phyloP scores from a whole-genome alignment of 2,888 invertebrate genomes.

The Drosophila diplacantha region DNA sequence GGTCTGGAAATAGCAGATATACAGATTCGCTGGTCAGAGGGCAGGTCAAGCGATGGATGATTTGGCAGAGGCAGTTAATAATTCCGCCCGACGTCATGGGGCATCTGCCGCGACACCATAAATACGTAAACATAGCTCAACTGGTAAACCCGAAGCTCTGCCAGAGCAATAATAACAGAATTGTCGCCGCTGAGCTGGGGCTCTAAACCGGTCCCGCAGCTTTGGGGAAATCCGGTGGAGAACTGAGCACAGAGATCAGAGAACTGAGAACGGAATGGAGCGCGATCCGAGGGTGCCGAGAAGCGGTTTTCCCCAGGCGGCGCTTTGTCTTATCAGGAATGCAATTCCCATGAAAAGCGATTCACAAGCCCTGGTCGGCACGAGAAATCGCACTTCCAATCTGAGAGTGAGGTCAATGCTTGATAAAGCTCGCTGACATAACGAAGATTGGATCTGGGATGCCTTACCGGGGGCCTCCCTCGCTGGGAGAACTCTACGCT shows the following conservation, averaged over 20 bases:
- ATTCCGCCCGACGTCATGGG: constrained; percentile 8
- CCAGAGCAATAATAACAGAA: constrained; percentile 6
- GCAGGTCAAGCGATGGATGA: constrained; percentile 6
- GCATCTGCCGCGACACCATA: constrained; percentile 1
- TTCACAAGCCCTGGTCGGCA: constrained; percentile 5
- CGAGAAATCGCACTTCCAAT: constrained; percentile 30
- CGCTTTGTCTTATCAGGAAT: constrained; percentile 33
- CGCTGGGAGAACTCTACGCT: constrained; percentile 64
- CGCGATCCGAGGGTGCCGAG: background rate
- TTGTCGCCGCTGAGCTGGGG: constrained; percentile 4
- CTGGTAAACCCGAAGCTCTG: constrained; percentile 29
- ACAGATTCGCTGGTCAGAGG: background rate
- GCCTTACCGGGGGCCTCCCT: constrained; percentile 54
- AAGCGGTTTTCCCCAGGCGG: constrained; percentile 20
- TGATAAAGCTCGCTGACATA: constrained; percentile 45
- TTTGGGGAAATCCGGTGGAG: constrained; percentile 20
- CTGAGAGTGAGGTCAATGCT: constrained; percentile 36
- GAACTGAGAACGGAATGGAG: background rate
- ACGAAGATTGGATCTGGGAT: background rate
- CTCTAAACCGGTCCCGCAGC: constrained; percentile 34
- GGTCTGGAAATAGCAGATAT: constrained; percentile 47
- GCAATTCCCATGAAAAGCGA: constrained; percentile 30
- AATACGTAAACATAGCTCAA: constrained; percentile 21
- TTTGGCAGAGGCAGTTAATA: background rate
- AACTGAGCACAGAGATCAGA: constrained; percentile 4